Percentiles rank a stretch among this genome's conserved stretches.
phyloP scores from a whole-genome alignment of 2,113 vertebrate genomes.

The Hydrolagus affinis region DNA sequence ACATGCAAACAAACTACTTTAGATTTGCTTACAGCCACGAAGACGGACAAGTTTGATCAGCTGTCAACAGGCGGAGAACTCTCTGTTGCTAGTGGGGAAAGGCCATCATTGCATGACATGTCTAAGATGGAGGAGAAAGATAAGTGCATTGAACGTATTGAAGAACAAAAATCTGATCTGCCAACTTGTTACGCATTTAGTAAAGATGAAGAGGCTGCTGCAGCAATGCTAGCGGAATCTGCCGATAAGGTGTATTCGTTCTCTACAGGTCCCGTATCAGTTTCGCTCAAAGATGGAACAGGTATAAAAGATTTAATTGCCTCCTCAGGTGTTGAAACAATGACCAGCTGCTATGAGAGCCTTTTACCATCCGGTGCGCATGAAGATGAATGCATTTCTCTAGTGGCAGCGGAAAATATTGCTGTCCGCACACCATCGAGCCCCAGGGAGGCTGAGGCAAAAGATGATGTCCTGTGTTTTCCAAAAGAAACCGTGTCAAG shows the following conservation, averaged over 20 bases:
- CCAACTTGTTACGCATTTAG: not conserved
- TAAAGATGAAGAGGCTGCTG: not conserved
- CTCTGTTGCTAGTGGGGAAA: conserved; percentile 19
- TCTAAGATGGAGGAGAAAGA: conserved; percentile 8
- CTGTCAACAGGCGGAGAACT: conserved; percentile 20
- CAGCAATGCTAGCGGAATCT: not conserved
- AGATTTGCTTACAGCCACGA: conserved; percentile 96
- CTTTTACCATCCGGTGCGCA: not conserved
- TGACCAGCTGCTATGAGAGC: not conserved
- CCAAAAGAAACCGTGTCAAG: not conserved
- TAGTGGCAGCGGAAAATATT: conserved; percentile 23
- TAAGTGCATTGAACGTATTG: not conserved
- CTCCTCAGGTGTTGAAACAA: not conserved
- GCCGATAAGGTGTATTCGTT: not conserved
- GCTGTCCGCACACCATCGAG: not conserved
- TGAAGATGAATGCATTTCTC: conserved; percentile 16
- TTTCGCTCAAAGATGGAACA: not conserved
- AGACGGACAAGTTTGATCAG: conserved; percentile 74
- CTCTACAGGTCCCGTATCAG: not conserved
- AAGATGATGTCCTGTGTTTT: not conserved
- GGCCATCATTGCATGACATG: conserved; percentile 8
- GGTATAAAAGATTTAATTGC: not conserved
- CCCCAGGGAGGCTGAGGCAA: not conserved
- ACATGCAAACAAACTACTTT: conserved; percentile 74
- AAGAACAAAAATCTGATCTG: conserved; percentile 10